Percentiles rank a stretch among this genome's conserved stretches.
Conservation (phyloP, 2,888 invertebrate genomes). For the Sarcophaga rosellei region DNA sequence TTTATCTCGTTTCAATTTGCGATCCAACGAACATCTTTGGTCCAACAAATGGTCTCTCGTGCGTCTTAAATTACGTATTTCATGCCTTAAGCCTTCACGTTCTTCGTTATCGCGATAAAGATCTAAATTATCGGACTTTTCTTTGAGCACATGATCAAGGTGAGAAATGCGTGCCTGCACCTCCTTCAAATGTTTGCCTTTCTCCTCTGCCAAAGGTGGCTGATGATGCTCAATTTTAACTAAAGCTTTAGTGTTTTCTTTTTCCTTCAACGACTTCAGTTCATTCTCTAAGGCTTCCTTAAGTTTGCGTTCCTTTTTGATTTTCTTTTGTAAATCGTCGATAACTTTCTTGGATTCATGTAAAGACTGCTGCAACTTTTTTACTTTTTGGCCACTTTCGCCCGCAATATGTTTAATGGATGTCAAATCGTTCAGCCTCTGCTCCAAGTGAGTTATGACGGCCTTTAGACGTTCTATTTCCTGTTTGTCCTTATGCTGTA, state of each 20-base stretch:
- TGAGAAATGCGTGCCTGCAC: conserved; percentile 87
- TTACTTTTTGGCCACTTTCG: conserved; percentile 85
- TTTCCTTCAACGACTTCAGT: conserved; percentile 82
- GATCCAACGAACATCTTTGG: conserved; percentile 88
- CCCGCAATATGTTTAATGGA: conserved; percentile 84
- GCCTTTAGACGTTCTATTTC: conserved; percentile 81
- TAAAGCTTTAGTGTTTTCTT: conserved; percentile 78
- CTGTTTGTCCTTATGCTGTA: conserved; percentile 80
- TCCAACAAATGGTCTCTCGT: conserved; percentile 90
- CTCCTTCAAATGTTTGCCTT: conserved; percentile 84
- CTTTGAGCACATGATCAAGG: conserved; percentile 86
- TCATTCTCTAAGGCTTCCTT: conserved; percentile 87
- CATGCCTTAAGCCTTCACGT: conserved; percentile 87
- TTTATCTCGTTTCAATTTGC: conserved; percentile 88
- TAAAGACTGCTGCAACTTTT: conserved; percentile 88
- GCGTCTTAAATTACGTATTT: conserved; percentile 90
- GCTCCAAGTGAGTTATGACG: conserved; percentile 82
- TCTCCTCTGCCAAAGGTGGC: conserved; percentile 80
- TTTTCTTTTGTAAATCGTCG: conserved; percentile 87
- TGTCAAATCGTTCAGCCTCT: conserved; percentile 82
- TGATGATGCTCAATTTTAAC: conserved; percentile 69
- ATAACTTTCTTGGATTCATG: conserved; percentile 89
- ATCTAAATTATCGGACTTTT: conserved; percentile 86
- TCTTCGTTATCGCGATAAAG: conserved; percentile 82
- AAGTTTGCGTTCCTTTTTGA: conserved; percentile 88